phyloP scores from a whole-genome alignment of 2,113 vertebrate species.

The Misgurnus anguillicaudatus region DNA sequence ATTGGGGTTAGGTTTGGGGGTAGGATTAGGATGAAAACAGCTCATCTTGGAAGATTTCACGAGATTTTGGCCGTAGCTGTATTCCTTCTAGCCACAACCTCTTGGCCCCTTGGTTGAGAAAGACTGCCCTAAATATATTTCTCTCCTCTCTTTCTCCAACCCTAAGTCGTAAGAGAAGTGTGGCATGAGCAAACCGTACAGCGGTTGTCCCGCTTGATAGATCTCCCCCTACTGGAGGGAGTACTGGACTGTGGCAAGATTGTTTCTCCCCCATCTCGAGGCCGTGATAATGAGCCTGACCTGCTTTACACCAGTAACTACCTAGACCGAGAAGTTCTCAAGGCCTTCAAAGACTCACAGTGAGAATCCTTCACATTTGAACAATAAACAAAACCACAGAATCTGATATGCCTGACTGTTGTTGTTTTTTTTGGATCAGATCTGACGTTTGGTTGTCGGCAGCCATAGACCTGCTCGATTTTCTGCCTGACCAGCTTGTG shows the following conservation, averaged over 20 bases:
- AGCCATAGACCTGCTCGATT: slow-evolving; percentile 88
- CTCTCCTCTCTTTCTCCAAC: not conserved
- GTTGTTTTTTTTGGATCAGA: slow-evolving; percentile 61
- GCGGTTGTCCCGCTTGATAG: slow-evolving; percentile 87
- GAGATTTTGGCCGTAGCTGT: no score
- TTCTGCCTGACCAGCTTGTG: slow-evolving; percentile 86
- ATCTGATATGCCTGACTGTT: not conserved
- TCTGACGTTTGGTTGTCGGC: slow-evolving; percentile 88
- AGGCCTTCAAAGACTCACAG: slow-evolving; percentile 89
- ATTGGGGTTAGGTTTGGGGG: no score
- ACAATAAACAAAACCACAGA: not conserved
- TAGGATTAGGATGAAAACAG: no score
- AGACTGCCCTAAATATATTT: no score
- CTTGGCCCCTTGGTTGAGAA: no score
- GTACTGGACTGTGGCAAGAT: slow-evolving; percentile 76
- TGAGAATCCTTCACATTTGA: slow-evolving; percentile 64
- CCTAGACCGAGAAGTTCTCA: slow-evolving; percentile 89
- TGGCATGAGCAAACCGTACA: slow-evolving; percentile 92
- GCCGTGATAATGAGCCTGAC: slow-evolving; percentile 66
- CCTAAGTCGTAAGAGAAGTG: slow-evolving; percentile 84
- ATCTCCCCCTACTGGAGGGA: slow-evolving; percentile 89
- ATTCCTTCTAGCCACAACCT: no score
- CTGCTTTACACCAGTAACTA: slow-evolving; percentile 81
- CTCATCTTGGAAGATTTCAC: no score
- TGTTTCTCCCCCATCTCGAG: slow-evolving; percentile 50